A percentile compares a stretch with the other conserved stretches of the same genome.
Conservation (phyloP, 1,140 invertebrate genomes). For the Caerostris darwini region DNA sequence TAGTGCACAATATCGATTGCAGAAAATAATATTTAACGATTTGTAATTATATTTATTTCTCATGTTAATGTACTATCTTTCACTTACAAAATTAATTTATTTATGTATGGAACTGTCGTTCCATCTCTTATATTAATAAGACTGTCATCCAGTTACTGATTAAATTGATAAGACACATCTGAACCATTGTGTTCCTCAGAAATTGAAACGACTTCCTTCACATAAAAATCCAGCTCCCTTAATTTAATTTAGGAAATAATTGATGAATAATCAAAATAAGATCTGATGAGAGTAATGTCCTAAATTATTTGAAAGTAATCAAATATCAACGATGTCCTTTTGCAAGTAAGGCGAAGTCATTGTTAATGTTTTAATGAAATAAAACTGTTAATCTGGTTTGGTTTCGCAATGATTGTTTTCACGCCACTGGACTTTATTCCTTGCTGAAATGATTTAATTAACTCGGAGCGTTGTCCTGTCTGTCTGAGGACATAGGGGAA, state of each 20-base stretch:
- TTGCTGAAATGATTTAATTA: neutral
- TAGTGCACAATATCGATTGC: no score
- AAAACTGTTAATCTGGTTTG: neutral
- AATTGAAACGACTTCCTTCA: neutral
- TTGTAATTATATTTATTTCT: no score
- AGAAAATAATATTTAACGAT: no score
- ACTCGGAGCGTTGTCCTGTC: no score
- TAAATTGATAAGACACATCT: neutral
- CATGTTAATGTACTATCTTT: no score
- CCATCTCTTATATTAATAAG: neutral
- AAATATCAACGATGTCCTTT: neutral
- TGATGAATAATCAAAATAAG: no score
- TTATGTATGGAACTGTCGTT: neutral
- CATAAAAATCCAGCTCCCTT: neutral
- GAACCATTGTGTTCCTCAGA: neutral
- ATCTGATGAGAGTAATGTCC: no score
- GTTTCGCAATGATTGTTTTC: neutral
- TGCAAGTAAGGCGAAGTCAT: no score
- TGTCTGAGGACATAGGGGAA: neutral
- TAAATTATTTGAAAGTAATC: neutral
- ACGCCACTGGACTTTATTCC: neutral
- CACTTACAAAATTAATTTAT: no score
- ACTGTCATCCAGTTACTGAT: neutral
- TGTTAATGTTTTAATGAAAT: conserved; percentile 1
- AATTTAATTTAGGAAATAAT: neutral